phyloP scores from a whole-genome alignment of 1,140 invertebrate genomes.

The Acromyrmex echinatior region DNA sequence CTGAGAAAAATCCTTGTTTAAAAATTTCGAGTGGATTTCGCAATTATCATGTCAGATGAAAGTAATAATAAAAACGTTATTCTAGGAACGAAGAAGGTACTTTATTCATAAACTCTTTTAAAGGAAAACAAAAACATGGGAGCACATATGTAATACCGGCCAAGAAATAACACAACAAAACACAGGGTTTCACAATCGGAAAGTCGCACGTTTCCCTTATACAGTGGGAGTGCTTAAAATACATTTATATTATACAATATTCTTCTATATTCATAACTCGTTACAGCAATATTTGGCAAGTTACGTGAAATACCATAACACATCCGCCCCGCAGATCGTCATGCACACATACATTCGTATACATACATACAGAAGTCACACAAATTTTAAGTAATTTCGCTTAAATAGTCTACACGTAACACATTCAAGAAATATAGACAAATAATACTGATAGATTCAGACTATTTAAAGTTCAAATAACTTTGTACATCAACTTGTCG shows the following conservation, averaged over 20 bases:
- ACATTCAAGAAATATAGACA: constrained; percentile 63
- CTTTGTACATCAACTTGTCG: constrained; percentile 39
- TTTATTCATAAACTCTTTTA: constrained; percentile 62
- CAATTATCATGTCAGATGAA: neutral
- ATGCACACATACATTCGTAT: constrained; percentile 12
- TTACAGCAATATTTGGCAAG: constrained; percentile 49
- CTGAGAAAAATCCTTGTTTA: neutral
- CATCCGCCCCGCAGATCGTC: constrained; percentile 23
- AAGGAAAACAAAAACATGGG: constrained; percentile 60
- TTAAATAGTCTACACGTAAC: constrained; percentile 56
- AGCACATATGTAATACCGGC: constrained; percentile 39
- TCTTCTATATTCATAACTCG: constrained; percentile 3
- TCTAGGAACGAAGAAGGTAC: constrained; percentile 62
- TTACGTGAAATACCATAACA: constrained; percentile 44
- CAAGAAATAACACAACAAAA: constrained; percentile 62
- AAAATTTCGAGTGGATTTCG: neutral
- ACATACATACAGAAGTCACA: constrained; percentile 32
- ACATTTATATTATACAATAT: constrained; percentile 56
- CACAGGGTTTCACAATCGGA: constrained; percentile 61
- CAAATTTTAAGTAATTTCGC: constrained; percentile 51
- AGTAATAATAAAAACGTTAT: neutral
- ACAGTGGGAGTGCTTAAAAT: constrained; percentile 48
- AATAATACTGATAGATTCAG: constrained; percentile 76
- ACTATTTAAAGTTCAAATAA: constrained; percentile 64
- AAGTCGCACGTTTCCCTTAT: constrained; percentile 60